Evolutionary conservation across 2,888 invertebrate genomes (phyloP), one percentile per base, ranked within the genome.

Genomic region (Coecobrya sp.): DNA sequence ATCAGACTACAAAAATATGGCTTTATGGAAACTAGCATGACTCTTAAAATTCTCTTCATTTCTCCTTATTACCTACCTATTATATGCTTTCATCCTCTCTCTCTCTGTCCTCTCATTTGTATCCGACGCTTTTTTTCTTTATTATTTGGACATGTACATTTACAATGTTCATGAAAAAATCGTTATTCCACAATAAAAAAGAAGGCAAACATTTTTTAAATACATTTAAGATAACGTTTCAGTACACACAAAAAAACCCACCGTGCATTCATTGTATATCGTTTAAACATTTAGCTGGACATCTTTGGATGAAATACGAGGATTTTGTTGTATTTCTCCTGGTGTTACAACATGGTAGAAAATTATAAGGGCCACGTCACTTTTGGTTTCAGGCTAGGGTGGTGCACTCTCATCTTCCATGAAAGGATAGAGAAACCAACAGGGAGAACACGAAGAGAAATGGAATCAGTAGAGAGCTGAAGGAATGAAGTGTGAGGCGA

Each of bases 341-440:
- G 91, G 82, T 91, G 82, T 91, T 87, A 91, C 76, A 91, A 70
- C 81, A 91, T 82, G 81, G 22, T 70, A 87, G 87, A 91, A 91
- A 87, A 87, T 87, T 91, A 81, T 87, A 91, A 91, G 91, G 91
- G 91, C 81, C 91, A 87, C 91, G 91, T 91, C 86, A 87, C 91
- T 87, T 91, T 91, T 91, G 87, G 91, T 91, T 91, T 87, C 70
- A 87, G 91, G 91, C 91, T 91, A 87, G 91, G 91, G 91, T 91
- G 91, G 86, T 91, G 87, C 91, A 76, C 87, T 81, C 81, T 84
- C 84, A 55, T 82, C 87, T 87, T 91, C 91, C 91, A 91, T 91
- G 82, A 91, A 82, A 91, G 91, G 91, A 91, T 87, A 45, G 36
- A 82, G 91, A 82, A 87, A 91, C 91, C 87, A 91, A 91, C 87